These are phyloP conservation scores for Proteles cristata DNA, from an alignment of 2,113 vertebrate genomes.

Conservation along the genomic window DNA sequence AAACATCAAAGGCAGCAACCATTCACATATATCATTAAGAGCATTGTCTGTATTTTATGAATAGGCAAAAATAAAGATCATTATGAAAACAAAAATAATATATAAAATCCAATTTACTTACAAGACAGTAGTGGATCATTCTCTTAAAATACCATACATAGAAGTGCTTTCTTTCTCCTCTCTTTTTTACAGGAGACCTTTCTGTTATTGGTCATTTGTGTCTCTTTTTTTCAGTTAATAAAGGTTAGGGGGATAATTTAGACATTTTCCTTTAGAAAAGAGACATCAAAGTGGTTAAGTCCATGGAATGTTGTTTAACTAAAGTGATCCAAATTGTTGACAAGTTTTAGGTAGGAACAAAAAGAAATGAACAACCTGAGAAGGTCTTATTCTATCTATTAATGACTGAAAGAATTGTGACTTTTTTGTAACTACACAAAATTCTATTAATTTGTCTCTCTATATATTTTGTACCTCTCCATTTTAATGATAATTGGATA, in stretches of 20 bases:
- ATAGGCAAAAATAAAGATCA: not conserved
- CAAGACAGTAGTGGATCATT: not conserved
- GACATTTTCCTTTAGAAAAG: not conserved
- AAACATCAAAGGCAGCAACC: not conserved
- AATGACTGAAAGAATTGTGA: not conserved
- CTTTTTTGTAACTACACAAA: not conserved
- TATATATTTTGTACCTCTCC: not conserved
- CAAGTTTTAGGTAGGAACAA: not conserved
- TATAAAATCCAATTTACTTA: not conserved
- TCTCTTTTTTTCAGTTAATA: not conserved
- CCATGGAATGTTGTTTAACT: not conserved
- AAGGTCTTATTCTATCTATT: not conserved
- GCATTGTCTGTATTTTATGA: not conserved
- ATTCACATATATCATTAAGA: not conserved
- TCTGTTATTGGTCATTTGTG: not conserved
- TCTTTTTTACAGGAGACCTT: not conserved
- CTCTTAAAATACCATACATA: not conserved
- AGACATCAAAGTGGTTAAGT: not conserved
- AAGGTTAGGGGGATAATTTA: not conserved
- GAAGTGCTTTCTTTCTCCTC: not conserved
- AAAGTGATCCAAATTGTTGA: not conserved
- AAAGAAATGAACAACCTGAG: not conserved
- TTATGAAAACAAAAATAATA: not conserved
- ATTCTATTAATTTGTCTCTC: not conserved
- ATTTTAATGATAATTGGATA: not conserved